Evolutionary conservation across 92 coral and sea anemone genomes (phyloP).

Genomic region (Virgularia gustaviana): DNA sequence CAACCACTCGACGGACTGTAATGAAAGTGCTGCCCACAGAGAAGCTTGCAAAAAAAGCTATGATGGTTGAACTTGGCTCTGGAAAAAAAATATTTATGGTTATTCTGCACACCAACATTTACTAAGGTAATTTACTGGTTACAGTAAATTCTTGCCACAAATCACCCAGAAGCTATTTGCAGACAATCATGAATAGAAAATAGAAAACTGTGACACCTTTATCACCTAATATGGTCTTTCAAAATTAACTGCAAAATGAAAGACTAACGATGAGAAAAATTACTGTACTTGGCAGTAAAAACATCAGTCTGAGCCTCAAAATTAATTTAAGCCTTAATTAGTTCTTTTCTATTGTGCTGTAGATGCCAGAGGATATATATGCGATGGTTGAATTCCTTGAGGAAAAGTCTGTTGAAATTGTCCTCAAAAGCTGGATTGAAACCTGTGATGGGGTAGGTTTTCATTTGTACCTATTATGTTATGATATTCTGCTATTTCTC

Average conservation of each 20-base stretch:
- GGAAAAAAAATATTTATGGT: constrained; percentile 15
- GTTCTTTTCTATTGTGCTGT: background rate
- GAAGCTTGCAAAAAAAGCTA: background rate
- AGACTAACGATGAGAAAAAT: too few relatives aligned
- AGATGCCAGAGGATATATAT: background rate
- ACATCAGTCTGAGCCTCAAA: too few relatives aligned
- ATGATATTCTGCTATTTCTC: background rate
- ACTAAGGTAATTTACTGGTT: background rate
- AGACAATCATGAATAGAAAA: too few relatives aligned
- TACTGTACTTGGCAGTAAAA: too few relatives aligned
- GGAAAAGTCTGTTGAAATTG: background rate
- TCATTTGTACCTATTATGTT: background rate
- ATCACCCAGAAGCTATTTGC: too few relatives aligned
- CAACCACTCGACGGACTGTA: too few relatives aligned
- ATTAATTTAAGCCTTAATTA: background rate
- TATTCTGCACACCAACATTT: constrained; percentile 9
- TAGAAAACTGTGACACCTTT: too few relatives aligned
- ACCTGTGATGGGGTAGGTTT: constrained; percentile 19
- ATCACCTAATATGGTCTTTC: too few relatives aligned
- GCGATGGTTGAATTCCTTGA: background rate
- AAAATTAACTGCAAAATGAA: too few relatives aligned
- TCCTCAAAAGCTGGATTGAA: constrained; percentile 23
- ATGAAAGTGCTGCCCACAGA: too few relatives aligned
- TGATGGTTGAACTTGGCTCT: constrained; percentile 4
- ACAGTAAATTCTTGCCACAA: background rate